Percentiles rank a stretch among this genome's conserved stretches.
phyloP scores from a whole-genome alignment of 1,140 invertebrate species.

The Colletes latitarsis region DNA sequence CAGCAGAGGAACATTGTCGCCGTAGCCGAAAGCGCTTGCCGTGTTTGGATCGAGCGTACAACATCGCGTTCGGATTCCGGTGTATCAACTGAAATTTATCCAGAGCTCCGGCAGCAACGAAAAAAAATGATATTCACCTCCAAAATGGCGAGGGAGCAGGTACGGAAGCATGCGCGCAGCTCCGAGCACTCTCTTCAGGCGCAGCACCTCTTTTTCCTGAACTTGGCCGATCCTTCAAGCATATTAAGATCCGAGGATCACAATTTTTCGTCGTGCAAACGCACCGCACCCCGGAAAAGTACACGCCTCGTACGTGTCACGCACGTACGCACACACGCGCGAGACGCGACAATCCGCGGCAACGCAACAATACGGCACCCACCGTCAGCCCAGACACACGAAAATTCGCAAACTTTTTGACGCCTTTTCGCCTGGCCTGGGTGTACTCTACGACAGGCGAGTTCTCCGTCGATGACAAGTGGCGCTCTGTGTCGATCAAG shows the following conservation, averaged over 20 bases:
- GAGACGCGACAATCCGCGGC: constrained; percentile 49
- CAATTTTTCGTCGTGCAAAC: constrained; percentile 46
- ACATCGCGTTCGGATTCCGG: background rate
- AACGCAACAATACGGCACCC: constrained; percentile 55
- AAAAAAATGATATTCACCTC: constrained; percentile 77
- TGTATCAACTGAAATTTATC: constrained; percentile 29
- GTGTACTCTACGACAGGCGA: constrained; percentile 39
- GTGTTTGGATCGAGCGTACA: constrained; percentile 23
- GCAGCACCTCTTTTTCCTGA: constrained; percentile 61
- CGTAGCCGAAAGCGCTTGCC: constrained; percentile 23
- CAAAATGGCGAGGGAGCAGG: constrained; percentile 78
- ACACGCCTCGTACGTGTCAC: constrained; percentile 71
- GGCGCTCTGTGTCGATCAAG: constrained; percentile 39
- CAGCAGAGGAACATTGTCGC: constrained; percentile 32
- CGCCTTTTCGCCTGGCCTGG: constrained; percentile 53
- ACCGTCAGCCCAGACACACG: constrained; percentile 47
- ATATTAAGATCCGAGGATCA: constrained; percentile 64
- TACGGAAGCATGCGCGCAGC: constrained; percentile 74
- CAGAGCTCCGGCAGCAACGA: constrained; percentile 21
- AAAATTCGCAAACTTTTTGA: constrained; percentile 64
- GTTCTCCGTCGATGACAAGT: constrained; percentile 39
- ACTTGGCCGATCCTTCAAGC: constrained; percentile 61
- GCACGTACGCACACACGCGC: constrained; percentile 61
- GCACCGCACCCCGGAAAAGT: constrained; percentile 71
- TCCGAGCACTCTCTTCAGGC: constrained; percentile 60